phyloP scores from a whole-genome alignment of 2,888 invertebrate species.

The Esperia sulphurella region DNA sequence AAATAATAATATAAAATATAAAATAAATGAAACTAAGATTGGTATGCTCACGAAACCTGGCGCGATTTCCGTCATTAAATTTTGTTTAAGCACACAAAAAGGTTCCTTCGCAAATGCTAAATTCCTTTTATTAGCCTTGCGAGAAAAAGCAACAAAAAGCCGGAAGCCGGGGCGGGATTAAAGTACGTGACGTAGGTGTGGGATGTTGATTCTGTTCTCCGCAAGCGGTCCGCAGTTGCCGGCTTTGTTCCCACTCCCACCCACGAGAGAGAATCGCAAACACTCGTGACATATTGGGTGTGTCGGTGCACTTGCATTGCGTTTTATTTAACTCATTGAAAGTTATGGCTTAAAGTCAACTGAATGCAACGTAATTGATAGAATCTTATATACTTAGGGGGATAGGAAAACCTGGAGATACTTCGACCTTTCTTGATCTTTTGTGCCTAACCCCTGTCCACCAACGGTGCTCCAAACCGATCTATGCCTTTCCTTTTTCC shows the following conservation, averaged over 20 bases:
- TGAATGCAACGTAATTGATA: no score
- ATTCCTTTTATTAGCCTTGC: constrained; percentile 47
- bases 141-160: constrained; percentile 59
- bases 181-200: constrained; percentile 67
- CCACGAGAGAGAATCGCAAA: constrained; percentile 48
- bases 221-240: constrained; percentile 16
- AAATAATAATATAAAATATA: no score
- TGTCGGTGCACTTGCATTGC: background rate
- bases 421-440: no score
- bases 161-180: constrained; percentile 71
- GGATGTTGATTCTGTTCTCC: constrained; percentile 69
- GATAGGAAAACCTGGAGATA: no score
- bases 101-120: constrained; percentile 47
- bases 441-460: no score
- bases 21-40: no score
- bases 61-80: constrained; percentile 3
- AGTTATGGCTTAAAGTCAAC: background rate
- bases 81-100: constrained; percentile 26
- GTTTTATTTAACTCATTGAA: background rate
- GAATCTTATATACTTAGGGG: no score
- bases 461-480: no score
- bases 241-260: constrained; percentile 42
- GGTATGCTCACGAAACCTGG: constrained; percentile 1
- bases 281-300: constrained; percentile 34
- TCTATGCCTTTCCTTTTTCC: no score